Conservation (phyloP, 2,113 vertebrate genomes). For the Cyanoderma ruficeps region DNA sequence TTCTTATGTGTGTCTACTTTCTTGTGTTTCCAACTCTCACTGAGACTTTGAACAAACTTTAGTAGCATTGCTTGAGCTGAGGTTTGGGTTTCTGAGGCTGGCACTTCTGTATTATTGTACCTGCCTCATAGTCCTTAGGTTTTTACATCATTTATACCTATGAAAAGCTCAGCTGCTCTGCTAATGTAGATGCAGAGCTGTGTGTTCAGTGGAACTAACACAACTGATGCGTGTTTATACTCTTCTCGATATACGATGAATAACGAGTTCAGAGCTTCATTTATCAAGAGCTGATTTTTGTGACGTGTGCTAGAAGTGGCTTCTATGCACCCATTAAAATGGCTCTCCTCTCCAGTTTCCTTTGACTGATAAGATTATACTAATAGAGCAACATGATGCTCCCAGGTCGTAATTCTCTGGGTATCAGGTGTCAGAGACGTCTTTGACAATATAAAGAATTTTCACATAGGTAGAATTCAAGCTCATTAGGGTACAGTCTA, state of each 20-base stretch:
- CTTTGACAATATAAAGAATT: neutral
- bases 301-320: neutral
- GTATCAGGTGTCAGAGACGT: neutral
- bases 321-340: neutral
- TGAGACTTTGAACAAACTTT: neutral
- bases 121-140: neutral
- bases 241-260: neutral
- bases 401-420: neutral
- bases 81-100: neutral
- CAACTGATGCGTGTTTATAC: neutral
- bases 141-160: neutral
- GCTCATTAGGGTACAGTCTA: neutral
- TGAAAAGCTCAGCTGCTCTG: neutral
- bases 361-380: neutral
- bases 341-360: neutral
- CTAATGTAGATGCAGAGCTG: neutral
- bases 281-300: neutral
- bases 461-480: neutral
- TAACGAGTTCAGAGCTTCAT: neutral
- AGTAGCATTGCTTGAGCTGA: neutral
- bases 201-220: neutral
- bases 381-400: neutral
- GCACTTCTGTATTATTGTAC: neutral
- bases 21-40: fast-evolving
- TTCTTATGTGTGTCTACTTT: neutral